Evolutionary conservation across 2,113 vertebrate species (phyloP).

Genomic region (Peromyscus polionotus): DNA sequence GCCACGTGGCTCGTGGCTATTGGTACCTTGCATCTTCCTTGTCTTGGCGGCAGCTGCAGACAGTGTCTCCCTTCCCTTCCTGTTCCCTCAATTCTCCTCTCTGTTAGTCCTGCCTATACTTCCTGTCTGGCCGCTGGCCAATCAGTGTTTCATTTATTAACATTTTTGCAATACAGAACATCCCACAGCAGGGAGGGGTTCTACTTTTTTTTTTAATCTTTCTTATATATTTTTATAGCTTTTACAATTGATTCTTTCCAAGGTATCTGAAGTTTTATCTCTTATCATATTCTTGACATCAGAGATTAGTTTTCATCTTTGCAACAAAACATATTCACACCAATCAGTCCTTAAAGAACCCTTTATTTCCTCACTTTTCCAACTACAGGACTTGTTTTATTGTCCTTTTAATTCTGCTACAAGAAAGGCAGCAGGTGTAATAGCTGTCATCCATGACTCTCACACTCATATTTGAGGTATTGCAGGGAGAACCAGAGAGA

Average conservation of each 20-base stretch:
- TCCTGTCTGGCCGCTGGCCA: too few relatives aligned
- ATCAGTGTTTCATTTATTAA: too few relatives aligned
- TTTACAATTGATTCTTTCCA: constrained; percentile 18
- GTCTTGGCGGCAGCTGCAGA: too few relatives aligned
- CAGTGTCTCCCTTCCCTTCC: too few relatives aligned
- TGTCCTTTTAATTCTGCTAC: background rate
- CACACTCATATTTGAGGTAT: background rate
- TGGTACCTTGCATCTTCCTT: too few relatives aligned
- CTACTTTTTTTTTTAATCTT: background rate
- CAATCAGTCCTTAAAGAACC: background rate
- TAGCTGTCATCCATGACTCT: background rate
- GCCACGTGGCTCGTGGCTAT: too few relatives aligned
- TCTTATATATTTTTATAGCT: background rate
- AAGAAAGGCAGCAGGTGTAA: background rate
- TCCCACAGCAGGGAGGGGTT: background rate
- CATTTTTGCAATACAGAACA: too few relatives aligned
- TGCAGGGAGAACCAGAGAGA: background rate
- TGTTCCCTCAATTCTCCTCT: too few relatives aligned
- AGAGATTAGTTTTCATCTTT: constrained; percentile 43
- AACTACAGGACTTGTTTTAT: background rate
- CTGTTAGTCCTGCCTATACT: too few relatives aligned
- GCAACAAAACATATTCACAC: background rate
- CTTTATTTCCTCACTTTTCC: constrained; percentile 4
- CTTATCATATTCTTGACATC: constrained; percentile 13
- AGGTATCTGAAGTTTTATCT: background rate